Conservation (phyloP, 1,140 invertebrate genomes). For the Oppia nitens region DNA sequence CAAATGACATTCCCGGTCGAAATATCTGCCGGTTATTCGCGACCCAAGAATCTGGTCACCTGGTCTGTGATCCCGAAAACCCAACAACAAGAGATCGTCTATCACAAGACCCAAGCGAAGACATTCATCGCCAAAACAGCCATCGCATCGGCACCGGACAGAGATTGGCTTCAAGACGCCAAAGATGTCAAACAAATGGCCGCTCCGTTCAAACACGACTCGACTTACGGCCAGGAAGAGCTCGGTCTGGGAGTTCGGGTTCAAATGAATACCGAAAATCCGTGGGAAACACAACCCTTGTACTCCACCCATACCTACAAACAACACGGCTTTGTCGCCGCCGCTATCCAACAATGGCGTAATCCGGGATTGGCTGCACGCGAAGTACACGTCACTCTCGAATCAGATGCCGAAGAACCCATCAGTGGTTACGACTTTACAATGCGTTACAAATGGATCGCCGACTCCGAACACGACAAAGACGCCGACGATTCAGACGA, state of each 20-base stretch:
- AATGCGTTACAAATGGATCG: constrained; percentile 13
- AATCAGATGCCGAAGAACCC: constrained; percentile 7
- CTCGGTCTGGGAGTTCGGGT: constrained; percentile 14
- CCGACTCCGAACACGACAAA: neutral
- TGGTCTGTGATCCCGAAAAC: constrained; percentile 13
- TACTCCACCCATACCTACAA: constrained; percentile 2
- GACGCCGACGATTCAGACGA: constrained; percentile 6
- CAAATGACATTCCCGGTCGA: constrained; percentile 14
- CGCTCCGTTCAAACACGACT: constrained; percentile 9
- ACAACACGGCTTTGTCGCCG: constrained; percentile 4
- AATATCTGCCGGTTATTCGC: constrained; percentile 2
- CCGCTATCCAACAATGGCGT: neutral
- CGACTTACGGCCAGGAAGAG: neutral
- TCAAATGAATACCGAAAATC: constrained; percentile 11
- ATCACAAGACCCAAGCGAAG: constrained; percentile 14
- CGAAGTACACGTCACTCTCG: constrained; percentile 12
- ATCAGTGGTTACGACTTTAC: constrained; percentile 13
- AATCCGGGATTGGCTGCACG: constrained; percentile 4
- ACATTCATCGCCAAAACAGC: constrained; percentile 15
- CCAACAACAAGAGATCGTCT: constrained; percentile 9
- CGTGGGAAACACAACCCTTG: constrained; percentile 3
- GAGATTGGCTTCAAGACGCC: constrained; percentile 11
- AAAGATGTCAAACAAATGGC: neutral
- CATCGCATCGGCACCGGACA: constrained; percentile 6
- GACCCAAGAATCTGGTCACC: constrained; percentile 15